phyloP scores from a whole-genome alignment of 2,888 invertebrate species.

The Sceliomorpha sp. region DNA sequence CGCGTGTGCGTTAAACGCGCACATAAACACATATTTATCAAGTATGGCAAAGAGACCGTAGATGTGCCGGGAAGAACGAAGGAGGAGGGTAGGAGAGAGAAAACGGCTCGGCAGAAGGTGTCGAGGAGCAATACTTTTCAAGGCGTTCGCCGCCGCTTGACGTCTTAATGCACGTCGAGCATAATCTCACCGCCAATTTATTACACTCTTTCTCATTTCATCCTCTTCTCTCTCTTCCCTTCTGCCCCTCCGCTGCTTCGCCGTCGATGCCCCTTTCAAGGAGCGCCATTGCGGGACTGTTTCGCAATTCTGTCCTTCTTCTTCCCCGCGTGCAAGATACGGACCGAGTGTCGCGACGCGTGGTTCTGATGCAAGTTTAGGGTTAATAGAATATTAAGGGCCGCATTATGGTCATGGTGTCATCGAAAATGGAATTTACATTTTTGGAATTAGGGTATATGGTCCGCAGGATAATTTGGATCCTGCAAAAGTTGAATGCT shows the following conservation, averaged over 20 bases:
- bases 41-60: conserved; percentile 43
- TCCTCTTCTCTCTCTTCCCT: conserved; percentile 60
- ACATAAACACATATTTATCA: conserved; percentile 56
- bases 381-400: conserved; percentile 79
- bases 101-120: conserved; percentile 71
- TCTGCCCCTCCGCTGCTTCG: conserved; percentile 25
- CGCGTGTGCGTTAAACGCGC: conserved; percentile 43
- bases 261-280: conserved; percentile 42
- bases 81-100: conserved; percentile 55
- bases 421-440: too few species aligned
- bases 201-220: conserved; percentile 80
- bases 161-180: conserved; percentile 81
- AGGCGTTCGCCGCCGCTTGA: conserved; percentile 79
- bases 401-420: too few species aligned
- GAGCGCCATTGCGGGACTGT: conserved; percentile 45
- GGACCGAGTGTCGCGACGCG: conserved; percentile 49
- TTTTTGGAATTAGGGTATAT: too few species aligned
- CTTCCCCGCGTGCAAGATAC: conserved; percentile 38
- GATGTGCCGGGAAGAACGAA: conserved; percentile 41
- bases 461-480: too few species aligned
- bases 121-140: conserved; percentile 79
- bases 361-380: conserved; percentile 55
- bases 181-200: conserved; percentile 81
- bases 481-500: too few species aligned
- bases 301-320: conserved; percentile 38